Percentiles rank a stretch among this genome's conserved stretches.
Evolutionary conservation across 2,113 vertebrate species (phyloP).

Genomic region (Butorides virescens): DNA sequence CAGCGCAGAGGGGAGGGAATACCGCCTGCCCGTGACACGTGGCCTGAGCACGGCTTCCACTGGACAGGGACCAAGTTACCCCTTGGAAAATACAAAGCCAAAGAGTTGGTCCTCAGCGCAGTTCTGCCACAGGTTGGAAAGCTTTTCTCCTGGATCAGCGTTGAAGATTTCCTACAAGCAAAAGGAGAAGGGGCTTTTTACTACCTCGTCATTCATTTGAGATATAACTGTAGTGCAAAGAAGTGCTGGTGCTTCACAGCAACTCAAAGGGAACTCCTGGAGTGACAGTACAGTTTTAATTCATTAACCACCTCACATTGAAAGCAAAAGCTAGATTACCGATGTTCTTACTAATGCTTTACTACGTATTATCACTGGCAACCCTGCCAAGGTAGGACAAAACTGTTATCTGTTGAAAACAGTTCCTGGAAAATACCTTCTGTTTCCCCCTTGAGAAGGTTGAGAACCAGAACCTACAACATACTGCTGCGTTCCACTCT

Average conservation of each 20-base stretch:
- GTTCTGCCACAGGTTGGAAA: background rate
- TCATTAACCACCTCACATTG: background rate
- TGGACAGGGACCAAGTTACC: background rate
- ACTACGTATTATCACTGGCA: background rate
- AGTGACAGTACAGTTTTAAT: background rate
- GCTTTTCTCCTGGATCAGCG: background rate
- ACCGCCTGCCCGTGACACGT: fast-evolving
- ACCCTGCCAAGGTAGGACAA: background rate
- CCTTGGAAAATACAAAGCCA: background rate
- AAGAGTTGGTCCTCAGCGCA: background rate
- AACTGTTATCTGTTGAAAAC: background rate
- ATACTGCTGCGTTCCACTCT: background rate
- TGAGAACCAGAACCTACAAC: background rate
- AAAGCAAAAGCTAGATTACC: background rate
- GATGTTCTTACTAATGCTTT: background rate
- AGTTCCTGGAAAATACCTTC: background rate
- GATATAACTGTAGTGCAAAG: background rate
- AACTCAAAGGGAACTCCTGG: background rate
- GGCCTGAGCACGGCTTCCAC: background rate
- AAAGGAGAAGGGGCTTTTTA: background rate
- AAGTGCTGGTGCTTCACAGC: background rate
- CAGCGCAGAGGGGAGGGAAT: background rate
- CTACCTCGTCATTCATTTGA: background rate
- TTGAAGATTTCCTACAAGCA: background rate
- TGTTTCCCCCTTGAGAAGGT: background rate